These are phyloP conservation scores for Theristicus caerulescens DNA, from an alignment of 2,113 vertebrate species.

Conservation along the genomic window DNA sequence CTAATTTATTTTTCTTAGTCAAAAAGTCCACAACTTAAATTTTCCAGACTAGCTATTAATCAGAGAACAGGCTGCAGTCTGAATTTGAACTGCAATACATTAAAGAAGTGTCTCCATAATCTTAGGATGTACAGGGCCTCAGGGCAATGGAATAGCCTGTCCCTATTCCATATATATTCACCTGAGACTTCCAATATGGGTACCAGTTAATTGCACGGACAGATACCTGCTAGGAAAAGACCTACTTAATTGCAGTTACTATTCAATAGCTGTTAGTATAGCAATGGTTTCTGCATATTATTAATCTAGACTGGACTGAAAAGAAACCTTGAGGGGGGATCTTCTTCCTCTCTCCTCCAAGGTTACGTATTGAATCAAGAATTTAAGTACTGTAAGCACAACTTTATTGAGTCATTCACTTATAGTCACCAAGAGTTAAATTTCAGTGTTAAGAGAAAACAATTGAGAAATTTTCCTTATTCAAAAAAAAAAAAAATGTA, in stretches of 20 bases:
- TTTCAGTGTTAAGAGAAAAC: neutral
- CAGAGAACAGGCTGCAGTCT: neutral
- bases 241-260: constrained; percentile 10
- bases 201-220: neutral
- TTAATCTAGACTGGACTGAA: neutral
- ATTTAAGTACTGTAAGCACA: neutral
- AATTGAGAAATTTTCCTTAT: neutral
- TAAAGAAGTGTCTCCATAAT: neutral
- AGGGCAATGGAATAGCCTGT: neutral
- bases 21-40: neutral
- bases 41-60: neutral
- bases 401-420: neutral
- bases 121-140: neutral
- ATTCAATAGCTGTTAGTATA: neutral
- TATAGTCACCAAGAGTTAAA: neutral
- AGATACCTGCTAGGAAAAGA: neutral
- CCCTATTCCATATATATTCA: neutral
- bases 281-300: neutral
- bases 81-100: neutral
- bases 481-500: neutral
- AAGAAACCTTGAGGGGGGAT: neutral
- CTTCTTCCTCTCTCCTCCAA: neutral
- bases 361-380: neutral
- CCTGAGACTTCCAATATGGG: neutral
- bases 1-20: neutral